phyloP scores from a whole-genome alignment of 2,888 invertebrate genomes.

The Tetrapedia diversipes region DNA sequence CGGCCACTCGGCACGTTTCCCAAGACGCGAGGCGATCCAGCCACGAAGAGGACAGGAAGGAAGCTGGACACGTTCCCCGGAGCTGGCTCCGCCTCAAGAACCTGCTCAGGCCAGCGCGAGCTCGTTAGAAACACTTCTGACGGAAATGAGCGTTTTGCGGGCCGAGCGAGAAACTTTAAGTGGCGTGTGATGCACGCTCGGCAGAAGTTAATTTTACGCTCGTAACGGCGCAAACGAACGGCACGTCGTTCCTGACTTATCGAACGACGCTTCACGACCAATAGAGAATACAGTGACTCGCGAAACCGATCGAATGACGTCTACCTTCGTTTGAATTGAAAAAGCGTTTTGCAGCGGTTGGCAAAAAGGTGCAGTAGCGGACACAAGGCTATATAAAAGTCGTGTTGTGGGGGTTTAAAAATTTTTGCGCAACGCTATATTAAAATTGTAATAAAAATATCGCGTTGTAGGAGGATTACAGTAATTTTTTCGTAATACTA shows the following conservation, averaged over 20 bases:
- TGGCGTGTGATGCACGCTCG: conserved; percentile 49
- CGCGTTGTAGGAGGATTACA: too few species aligned
- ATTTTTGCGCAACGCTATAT: too few species aligned
- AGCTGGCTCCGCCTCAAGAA: conserved; percentile 44
- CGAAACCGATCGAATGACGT: too few species aligned
- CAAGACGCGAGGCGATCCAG: conserved; percentile 1
- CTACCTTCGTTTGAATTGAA: too few species aligned
- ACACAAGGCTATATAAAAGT: too few species aligned
- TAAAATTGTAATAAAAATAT: too few species aligned
- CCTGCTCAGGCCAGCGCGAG: conserved; percentile 43
- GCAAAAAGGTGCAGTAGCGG: too few species aligned
- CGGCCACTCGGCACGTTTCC: conserved; percentile 43
- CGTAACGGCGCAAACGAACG: conserved; percentile 27
- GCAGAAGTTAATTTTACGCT: conserved; percentile 28
- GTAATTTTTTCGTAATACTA: too few species aligned
- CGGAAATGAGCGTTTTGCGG: conserved; percentile 63
- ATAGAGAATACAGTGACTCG: too few species aligned
- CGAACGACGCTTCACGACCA: background rate
- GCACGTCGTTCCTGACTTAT: too few species aligned
- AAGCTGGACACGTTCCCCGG: conserved; percentile 32
- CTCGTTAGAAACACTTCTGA: conserved; percentile 57
- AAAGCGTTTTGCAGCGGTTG: too few species aligned
- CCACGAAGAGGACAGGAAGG: conserved; percentile 10
- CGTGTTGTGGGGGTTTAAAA: too few species aligned
- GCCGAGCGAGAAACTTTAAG: conserved; percentile 51